Conservation (phyloP, 2,888 invertebrate species). For the Drosophila putrida region DNA sequence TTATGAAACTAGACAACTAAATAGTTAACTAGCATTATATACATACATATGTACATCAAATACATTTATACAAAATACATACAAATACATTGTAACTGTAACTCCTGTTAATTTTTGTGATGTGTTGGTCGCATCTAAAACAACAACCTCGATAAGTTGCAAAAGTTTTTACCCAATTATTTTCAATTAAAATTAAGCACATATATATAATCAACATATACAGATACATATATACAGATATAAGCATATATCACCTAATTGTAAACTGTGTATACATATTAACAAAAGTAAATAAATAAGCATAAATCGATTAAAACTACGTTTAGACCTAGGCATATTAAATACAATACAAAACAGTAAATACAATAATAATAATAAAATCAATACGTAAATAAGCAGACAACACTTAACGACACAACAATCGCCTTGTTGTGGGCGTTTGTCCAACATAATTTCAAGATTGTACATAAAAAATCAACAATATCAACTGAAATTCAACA, state of each 20-base stretch:
- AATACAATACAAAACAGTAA: conserved; percentile 32
- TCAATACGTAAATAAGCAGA: conserved; percentile 55
- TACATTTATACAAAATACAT: conserved; percentile 34
- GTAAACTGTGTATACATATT: conserved; percentile 64
- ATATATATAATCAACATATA: conserved; percentile 10
- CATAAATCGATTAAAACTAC: conserved; percentile 40
- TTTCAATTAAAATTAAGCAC: conserved; percentile 42
- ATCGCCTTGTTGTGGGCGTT: conserved; percentile 40
- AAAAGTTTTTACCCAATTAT: conserved; percentile 64
- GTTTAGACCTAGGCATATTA: conserved; percentile 42
- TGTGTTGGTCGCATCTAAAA: conserved; percentile 85
- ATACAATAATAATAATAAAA: conserved; percentile 31
- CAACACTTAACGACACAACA: conserved; percentile 24
- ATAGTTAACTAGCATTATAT: conserved; percentile 63
- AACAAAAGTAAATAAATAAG: conserved; percentile 33
- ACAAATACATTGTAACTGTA: conserved; percentile 53
- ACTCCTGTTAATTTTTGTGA: conserved; percentile 74
- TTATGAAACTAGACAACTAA: conserved; percentile 51
- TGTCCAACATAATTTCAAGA: conserved; percentile 40
- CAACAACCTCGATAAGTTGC: conserved; percentile 79
- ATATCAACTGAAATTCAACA: conserved; percentile 26
- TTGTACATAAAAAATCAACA: conserved; percentile 45
- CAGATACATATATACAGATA: conserved; percentile 17
- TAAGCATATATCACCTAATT: conserved; percentile 40
- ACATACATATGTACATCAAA: conserved; percentile 38